Conservation (phyloP, 2,113 vertebrate genomes). For the Rhizomys pruinosus region DNA sequence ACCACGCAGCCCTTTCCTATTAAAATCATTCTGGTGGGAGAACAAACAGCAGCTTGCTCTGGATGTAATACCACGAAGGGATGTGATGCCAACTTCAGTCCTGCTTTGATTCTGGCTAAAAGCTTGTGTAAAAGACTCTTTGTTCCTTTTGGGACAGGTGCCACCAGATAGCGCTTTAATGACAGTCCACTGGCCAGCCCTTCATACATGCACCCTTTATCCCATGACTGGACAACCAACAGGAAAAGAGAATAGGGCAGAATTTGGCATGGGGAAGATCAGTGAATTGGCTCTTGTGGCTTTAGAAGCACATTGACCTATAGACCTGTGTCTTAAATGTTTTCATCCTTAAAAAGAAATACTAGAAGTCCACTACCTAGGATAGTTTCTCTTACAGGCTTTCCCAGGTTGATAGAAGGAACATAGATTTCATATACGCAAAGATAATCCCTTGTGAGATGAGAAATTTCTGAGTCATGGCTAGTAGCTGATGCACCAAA, state of each 20-base stretch:
- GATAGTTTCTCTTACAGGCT: constrained; percentile 76
- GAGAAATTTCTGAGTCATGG: neutral
- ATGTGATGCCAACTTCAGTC: constrained; percentile 70
- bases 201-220: constrained; percentile 71
- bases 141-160: constrained; percentile 83
- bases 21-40: constrained; percentile 55
- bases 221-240: constrained; percentile 66
- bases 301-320: constrained; percentile 79
- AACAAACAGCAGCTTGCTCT: constrained; percentile 75
- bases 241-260: constrained; percentile 11
- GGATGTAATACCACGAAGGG: constrained; percentile 53
- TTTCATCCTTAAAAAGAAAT: constrained; percentile 59
- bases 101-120: constrained; percentile 75
- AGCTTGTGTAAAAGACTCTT: constrained; percentile 81
- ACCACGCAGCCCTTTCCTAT: constrained; percentile 20
- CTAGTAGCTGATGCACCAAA: neutral
- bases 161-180: constrained; percentile 77
- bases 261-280: constrained; percentile 26
- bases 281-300: constrained; percentile 68
- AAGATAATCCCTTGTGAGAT: constrained; percentile 1
- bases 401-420: constrained; percentile 78
- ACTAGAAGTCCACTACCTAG: constrained; percentile 66
- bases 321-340: constrained; percentile 77
- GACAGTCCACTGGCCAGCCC: constrained; percentile 58
- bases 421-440: constrained; percentile 69